Conservation (phyloP, 64 coral and sea anemone species). For the Platygyra sinensis region DNA sequence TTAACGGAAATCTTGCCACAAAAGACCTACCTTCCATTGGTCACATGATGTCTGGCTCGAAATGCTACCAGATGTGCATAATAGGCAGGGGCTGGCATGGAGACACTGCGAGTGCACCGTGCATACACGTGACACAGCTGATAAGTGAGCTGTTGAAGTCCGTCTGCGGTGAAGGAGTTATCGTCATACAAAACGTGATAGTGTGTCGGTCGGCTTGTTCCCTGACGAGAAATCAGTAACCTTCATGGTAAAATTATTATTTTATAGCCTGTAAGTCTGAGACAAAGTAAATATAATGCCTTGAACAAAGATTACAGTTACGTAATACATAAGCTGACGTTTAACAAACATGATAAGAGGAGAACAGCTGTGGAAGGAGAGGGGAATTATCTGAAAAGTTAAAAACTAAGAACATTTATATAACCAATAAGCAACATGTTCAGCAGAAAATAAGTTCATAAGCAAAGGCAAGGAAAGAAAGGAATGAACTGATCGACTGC, state of each 20-base stretch:
- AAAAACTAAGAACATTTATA: no score
- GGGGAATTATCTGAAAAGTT: no score
- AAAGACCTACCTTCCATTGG: no score
- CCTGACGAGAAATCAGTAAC: neutral
- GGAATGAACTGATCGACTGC: no score
- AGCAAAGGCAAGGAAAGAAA: no score
- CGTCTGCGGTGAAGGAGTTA: conserved; percentile 62
- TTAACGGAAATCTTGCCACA: no score
- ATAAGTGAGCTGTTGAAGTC: conserved; percentile 75
- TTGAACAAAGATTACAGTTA: neutral
- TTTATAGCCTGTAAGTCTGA: neutral
- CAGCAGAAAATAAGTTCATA: no score
- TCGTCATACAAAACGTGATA: conserved; percentile 91
- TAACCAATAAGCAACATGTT: no score
- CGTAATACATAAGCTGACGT: no score
- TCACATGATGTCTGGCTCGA: conserved; percentile 64
- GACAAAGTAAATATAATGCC: neutral
- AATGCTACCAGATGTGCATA: conserved; percentile 40
- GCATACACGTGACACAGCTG: conserved; percentile 84
- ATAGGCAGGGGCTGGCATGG: neutral
- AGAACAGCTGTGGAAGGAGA: no score
- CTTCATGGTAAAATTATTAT: no score
- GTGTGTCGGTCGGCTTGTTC: conserved; percentile 82
- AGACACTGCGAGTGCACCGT: conserved; percentile 78
- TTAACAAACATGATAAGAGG: no score